Evolutionary conservation across 2,888 invertebrate genomes (phyloP).

Genomic region (Podotricha telesiphe): DNA sequence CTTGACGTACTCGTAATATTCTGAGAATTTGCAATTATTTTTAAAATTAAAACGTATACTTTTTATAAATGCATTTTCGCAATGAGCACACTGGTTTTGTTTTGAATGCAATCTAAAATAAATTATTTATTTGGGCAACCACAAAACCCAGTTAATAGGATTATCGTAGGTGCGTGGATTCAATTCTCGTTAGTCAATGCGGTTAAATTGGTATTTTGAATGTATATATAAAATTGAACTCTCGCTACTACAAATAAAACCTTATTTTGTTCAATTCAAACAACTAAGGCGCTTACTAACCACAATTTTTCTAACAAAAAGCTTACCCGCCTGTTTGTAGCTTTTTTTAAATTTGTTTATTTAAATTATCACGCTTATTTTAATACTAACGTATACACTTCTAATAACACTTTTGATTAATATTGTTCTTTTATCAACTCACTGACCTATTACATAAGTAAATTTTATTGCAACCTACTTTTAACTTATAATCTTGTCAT

Average conservation of each 20-base stretch:
- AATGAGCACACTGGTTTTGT: conserved; percentile 52
- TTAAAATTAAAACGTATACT: conserved; percentile 6
- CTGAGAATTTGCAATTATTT: conserved; percentile 6
- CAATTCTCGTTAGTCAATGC: conserved; percentile 55
- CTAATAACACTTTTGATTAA: conserved; percentile 72
- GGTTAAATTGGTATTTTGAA: conserved; percentile 43
- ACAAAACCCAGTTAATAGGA: conserved; percentile 77
- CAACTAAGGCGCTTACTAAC: conserved; percentile 20
- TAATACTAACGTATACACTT: conserved; percentile 76
- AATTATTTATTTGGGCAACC: conserved; percentile 76
- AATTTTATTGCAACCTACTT: background rate
- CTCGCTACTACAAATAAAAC: background rate
- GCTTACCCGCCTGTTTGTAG: conserved; percentile 62
- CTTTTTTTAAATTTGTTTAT: conserved; percentile 82
- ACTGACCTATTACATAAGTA: too few relatives aligned
- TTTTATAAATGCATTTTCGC: conserved; percentile 19
- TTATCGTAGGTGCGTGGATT: conserved; percentile 74
- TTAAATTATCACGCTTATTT: conserved; percentile 81
- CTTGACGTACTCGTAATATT: background rate
- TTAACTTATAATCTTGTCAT: background rate
- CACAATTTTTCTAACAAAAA: conserved; percentile 52
- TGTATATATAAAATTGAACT: conserved; percentile 23
- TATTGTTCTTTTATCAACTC: conserved; percentile 76
- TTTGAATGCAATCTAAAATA: conserved; percentile 71
- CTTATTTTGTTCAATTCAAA: conserved; percentile 17